Conservation (phyloP, 2,888 invertebrate species). For the Syritta pipiens region DNA sequence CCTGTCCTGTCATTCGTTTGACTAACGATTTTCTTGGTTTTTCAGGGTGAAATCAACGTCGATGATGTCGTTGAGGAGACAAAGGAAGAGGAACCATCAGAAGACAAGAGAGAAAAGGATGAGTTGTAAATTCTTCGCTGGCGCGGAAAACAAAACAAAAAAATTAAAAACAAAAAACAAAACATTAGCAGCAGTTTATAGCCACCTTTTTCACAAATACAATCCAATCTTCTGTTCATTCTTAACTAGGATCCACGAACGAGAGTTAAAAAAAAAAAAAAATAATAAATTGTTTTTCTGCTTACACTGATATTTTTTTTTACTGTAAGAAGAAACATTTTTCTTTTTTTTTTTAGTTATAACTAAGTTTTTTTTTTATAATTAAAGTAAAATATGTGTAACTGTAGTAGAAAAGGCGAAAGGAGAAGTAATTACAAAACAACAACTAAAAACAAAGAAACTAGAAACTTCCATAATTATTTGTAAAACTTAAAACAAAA, state of each 20-base stretch:
- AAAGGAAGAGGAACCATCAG: constrained; percentile 72
- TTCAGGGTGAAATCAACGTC: constrained; percentile 72
- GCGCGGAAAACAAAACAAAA: constrained; percentile 15
- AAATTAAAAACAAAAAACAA: not conserved
- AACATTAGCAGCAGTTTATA: constrained; percentile 57
- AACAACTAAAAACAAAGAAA: constrained; percentile 21
- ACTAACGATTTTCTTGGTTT: constrained; percentile 7
- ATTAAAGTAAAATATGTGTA: constrained; percentile 65
- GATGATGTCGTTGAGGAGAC: constrained; percentile 74
- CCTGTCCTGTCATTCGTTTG: not conserved
- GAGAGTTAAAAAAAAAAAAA: constrained; percentile 27
- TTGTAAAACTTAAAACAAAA: constrained; percentile 55
- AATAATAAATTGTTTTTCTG: constrained; percentile 26
- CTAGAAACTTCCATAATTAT: constrained; percentile 60
- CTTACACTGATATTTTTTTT: constrained; percentile 54
- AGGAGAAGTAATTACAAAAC: constrained; percentile 33
- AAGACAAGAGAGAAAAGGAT: constrained; percentile 77
- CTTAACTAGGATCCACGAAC: constrained; percentile 42
- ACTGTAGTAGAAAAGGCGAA: constrained; percentile 56
- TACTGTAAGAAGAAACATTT: constrained; percentile 42
- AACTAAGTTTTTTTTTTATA: constrained; percentile 67
- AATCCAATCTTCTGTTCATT: constrained; percentile 68
- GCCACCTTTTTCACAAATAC: constrained; percentile 60
- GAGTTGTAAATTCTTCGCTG: constrained; percentile 77
- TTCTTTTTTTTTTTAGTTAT: constrained; percentile 60